A percentile compares a stretch with the other conserved stretches of the same genome.
Evolutionary conservation across 2,888 invertebrate species (phyloP).

Genomic region (Eupithecia pulchellata): DNA sequence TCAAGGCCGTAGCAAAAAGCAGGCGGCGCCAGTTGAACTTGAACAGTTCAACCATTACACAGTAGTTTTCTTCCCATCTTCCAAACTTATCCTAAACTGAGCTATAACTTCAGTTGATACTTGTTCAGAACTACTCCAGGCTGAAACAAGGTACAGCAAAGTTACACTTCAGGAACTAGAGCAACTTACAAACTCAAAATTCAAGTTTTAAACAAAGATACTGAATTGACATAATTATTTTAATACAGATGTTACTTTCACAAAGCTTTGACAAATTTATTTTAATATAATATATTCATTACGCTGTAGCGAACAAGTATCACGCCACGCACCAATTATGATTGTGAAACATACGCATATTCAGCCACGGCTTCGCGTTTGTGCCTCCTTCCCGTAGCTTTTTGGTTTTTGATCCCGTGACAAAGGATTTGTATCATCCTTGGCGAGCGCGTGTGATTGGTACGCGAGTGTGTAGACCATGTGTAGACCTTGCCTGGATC

Average conservation of each 20-base stretch:
- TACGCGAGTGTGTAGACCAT: too few species aligned
- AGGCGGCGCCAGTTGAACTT: too few species aligned
- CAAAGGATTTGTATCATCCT: too few species aligned
- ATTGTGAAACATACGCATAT: too few species aligned
- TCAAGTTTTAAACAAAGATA: background rate
- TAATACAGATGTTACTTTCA: background rate
- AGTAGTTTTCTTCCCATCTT: constrained; percentile 1
- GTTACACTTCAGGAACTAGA: background rate
- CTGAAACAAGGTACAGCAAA: background rate
- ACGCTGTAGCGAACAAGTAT: too few species aligned
- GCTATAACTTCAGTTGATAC: background rate
- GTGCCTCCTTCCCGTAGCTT: too few species aligned
- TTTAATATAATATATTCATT: background rate
- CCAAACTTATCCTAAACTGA: background rate
- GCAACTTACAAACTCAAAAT: background rate
- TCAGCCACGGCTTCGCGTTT: too few species aligned
- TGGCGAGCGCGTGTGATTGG: too few species aligned
- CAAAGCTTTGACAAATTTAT: background rate
- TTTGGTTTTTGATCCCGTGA: too few species aligned
- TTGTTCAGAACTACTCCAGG: constrained; percentile 2
- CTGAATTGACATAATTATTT: background rate
- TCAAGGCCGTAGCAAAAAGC: too few species aligned
- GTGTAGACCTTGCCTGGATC: too few species aligned
- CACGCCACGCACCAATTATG: too few species aligned
- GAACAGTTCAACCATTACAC: background rate